Evolutionary conservation across 2,888 invertebrate genomes (phyloP).

Genomic region (Epirrhoe alternata): DNA sequence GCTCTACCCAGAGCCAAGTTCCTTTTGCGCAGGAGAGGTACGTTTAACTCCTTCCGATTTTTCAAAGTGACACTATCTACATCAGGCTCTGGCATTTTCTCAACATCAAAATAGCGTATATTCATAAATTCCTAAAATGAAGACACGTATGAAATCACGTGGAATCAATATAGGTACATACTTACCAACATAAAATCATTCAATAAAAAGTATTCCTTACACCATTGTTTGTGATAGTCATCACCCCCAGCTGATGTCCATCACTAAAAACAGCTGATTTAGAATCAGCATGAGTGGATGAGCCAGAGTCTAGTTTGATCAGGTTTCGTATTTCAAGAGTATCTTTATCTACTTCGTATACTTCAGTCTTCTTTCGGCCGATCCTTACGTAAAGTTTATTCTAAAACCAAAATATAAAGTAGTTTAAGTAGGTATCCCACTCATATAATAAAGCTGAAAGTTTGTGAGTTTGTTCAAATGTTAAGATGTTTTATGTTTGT

Average conservation of each 20-base stretch:
- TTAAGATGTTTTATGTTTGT: too few relatives aligned
- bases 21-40: slow-evolving; percentile 70
- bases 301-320: slow-evolving; percentile 67
- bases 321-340: slow-evolving; percentile 68
- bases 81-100: slow-evolving; percentile 55
- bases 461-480: too few relatives aligned
- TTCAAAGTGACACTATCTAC: slow-evolving; percentile 54
- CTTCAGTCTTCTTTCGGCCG: slow-evolving; percentile 79
- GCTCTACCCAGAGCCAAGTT: slow-evolving; percentile 72
- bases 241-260: slow-evolving; percentile 80
- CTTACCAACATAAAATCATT: neutral
- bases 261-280: slow-evolving; percentile 77
- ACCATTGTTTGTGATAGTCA: slow-evolving; percentile 72
- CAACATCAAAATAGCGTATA: slow-evolving; percentile 72
- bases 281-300: slow-evolving; percentile 59
- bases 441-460: too few relatives aligned
- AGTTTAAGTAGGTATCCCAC: neutral
- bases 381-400: slow-evolving; percentile 92
- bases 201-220: slow-evolving; percentile 57
- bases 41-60: slow-evolving; percentile 66
- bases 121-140: slow-evolving; percentile 69
- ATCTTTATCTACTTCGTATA: slow-evolving; percentile 76
- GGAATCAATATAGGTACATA: slow-evolving; percentile 11
- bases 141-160: neutral
- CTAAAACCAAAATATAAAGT: slow-evolving; percentile 74